These are phyloP conservation scores for Cephus pygmeus DNA, from an alignment of 2,888 invertebrate species.

Conservation along the genomic window DNA sequence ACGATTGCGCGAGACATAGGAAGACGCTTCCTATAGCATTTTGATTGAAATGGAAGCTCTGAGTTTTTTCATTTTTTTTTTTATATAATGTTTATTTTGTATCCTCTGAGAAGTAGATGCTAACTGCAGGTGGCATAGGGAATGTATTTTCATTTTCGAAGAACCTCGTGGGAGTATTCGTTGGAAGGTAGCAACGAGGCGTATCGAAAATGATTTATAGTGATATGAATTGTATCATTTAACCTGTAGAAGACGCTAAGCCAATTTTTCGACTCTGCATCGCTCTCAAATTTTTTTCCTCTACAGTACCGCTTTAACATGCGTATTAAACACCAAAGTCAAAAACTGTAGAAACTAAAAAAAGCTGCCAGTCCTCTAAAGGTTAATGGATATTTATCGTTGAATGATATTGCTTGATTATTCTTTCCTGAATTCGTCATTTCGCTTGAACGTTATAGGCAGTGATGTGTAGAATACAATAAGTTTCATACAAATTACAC, in stretches of 20 bases:
- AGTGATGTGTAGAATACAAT: neutral
- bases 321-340: too few relatives aligned
- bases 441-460: neutral
- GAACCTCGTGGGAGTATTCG: slow-evolving; percentile 11
- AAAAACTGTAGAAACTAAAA: too few relatives aligned
- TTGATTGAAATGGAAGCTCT: slow-evolving; percentile 55
- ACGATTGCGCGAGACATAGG: slow-evolving; percentile 35
- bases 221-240: neutral
- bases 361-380: too few relatives aligned
- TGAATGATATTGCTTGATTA: neutral
- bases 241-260: too few relatives aligned
- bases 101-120: slow-evolving; percentile 32
- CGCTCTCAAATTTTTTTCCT: too few relatives aligned
- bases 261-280: too few relatives aligned
- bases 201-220: neutral
- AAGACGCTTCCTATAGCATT: slow-evolving; percentile 58
- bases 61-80: slow-evolving; percentile 27
- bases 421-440: neutral
- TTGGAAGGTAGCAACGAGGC: neutral
- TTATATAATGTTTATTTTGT: slow-evolving; percentile 30
- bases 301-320: too few relatives aligned
- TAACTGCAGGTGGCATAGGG: slow-evolving; percentile 31
- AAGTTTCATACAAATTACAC: neutral
- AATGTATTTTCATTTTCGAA: slow-evolving; percentile 6
- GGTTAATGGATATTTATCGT: neutral